phyloP scores from a whole-genome alignment of 2,797 vertebrate genomes.

The Heteromormyrus szaboi region DNA sequence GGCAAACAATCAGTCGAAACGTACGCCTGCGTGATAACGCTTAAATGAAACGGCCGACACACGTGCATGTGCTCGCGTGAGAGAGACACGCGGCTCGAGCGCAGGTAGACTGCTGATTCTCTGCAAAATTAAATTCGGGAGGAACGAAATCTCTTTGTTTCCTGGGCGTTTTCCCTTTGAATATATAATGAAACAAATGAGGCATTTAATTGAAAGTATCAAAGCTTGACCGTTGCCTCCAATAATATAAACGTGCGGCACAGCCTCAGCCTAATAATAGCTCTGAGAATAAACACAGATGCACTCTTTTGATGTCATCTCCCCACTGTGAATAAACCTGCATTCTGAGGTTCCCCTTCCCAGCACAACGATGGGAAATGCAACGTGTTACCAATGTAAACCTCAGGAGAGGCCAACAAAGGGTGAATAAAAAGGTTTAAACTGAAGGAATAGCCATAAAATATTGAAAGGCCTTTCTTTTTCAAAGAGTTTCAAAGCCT shows the following conservation, averaged over 20 bases:
- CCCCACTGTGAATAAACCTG: background rate
- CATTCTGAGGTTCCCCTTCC: background rate
- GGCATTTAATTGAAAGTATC: background rate
- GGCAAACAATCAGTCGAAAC: background rate
- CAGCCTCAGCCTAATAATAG: background rate
- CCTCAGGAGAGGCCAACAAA: constrained; percentile 3
- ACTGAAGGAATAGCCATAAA: constrained; percentile 41
- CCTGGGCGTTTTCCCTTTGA: background rate
- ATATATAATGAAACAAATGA: background rate
- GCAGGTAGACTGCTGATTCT: background rate
- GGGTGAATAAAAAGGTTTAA: constrained; percentile 36
- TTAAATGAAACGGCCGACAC: background rate
- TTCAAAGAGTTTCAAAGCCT: constrained; percentile 32
- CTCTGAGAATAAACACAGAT: constrained; percentile 7
- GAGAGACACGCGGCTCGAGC: background rate
- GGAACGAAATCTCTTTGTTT: background rate
- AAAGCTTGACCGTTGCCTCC: background rate
- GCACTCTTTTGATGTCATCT: background rate
- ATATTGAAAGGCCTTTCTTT: constrained; percentile 50
- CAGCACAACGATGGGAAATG: background rate
- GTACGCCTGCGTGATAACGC: background rate
- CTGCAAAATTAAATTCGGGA: constrained; percentile 3
- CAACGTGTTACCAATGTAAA: constrained; percentile 14
- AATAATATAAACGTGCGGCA: background rate
- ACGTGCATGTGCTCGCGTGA: background rate